Percentiles rank a stretch among this genome's conserved stretches.
Conservation (phyloP, 1,140 invertebrate species). For the Meloidogyne chitwoodi region DNA sequence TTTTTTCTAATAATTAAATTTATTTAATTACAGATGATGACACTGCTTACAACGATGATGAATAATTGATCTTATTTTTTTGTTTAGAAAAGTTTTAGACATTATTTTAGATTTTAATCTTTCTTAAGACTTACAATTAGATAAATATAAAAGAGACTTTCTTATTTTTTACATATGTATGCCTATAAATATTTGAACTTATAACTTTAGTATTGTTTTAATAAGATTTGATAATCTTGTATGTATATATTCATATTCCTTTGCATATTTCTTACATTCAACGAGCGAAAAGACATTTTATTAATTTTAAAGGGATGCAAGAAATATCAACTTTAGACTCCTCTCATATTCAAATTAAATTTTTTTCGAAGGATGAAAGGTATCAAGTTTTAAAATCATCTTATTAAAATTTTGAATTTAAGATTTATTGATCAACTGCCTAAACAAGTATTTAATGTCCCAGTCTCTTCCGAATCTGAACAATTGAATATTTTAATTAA, state of each 20-base stretch:
- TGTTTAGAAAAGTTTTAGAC: not conserved
- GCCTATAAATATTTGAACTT: no score
- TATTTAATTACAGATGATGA: constrained; percentile 16
- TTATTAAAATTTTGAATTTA: not conserved
- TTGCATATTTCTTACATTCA: no score
- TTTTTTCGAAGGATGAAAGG: constrained; percentile 1
- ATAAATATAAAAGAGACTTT: no score
- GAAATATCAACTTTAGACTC: not conserved
- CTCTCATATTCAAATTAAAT: constrained; percentile 2
- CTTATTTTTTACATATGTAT: no score
- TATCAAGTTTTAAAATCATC: not conserved
- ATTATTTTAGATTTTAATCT: not conserved
- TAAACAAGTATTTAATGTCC: constrained; percentile 18
- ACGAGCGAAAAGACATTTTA: not conserved
- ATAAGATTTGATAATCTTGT: no score
- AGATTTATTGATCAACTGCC: constrained; percentile 8
- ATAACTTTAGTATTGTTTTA: no score
- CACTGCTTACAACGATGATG: not conserved
- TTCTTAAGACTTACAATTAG: no score
- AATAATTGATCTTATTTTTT: not conserved
- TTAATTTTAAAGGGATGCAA: not conserved
- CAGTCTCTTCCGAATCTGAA: constrained; percentile 12
- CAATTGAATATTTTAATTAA: constrained; percentile 31
- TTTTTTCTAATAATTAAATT: not conserved
- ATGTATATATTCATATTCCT: no score